Evolutionary conservation across 2,888 invertebrate species (phyloP).

Genomic region (Catotricha subobsoleta): DNA sequence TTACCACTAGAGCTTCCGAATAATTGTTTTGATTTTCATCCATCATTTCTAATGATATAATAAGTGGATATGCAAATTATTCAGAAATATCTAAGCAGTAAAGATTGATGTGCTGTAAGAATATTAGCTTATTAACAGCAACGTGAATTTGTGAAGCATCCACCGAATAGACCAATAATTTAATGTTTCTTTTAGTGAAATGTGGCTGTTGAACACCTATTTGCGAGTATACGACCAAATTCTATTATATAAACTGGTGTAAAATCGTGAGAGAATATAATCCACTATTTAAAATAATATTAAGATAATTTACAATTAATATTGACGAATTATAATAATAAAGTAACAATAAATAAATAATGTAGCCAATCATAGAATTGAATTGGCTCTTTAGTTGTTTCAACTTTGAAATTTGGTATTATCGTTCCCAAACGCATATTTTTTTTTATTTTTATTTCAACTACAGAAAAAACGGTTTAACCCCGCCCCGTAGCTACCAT

Average conservation of each 20-base stretch:
- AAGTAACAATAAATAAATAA: conserved; percentile 35
- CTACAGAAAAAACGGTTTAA: too few relatives aligned
- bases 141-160: conserved; percentile 55
- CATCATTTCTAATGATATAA: conserved; percentile 60
- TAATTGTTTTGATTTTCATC: conserved; percentile 52
- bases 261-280: conserved; percentile 46
- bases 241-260: conserved; percentile 86
- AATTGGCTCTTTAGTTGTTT: conserved; percentile 52
- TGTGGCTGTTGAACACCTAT: conserved; percentile 49
- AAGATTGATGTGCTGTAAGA: conserved; percentile 41
- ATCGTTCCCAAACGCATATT: conserved; percentile 51
- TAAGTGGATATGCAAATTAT: conserved; percentile 64
- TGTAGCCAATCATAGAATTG: conserved; percentile 64
- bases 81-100: conserved; percentile 51
- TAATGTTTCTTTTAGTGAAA: conserved; percentile 51
- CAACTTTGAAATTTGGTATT: conserved; percentile 58
- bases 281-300: too few relatives aligned
- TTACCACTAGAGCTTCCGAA: too few relatives aligned
- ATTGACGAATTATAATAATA: background rate
- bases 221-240: conserved; percentile 52
- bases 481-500: too few relatives aligned
- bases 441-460: too few relatives aligned
- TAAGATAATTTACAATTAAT: too few relatives aligned
- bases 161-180: conserved; percentile 63
- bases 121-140: conserved; percentile 51